Conservation (phyloP, 2,888 invertebrate species). For the Desoria tigrina region DNA sequence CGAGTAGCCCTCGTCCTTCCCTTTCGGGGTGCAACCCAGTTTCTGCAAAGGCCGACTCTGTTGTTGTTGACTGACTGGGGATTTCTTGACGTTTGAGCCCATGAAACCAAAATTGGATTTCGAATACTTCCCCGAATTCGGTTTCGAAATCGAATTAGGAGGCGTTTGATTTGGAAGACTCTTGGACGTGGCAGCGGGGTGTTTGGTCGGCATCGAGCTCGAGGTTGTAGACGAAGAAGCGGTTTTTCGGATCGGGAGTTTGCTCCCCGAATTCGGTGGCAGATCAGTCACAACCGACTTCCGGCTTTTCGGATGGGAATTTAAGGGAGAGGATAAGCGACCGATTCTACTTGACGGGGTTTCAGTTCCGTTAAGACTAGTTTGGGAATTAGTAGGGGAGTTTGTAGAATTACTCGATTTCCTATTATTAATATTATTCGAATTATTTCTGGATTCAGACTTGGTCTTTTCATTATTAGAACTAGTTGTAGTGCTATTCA, state of each 20-base stretch:
- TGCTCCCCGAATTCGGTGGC: constrained; percentile 11
- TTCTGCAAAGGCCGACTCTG: neutral
- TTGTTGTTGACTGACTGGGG: neutral
- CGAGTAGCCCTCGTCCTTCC: constrained; percentile 52
- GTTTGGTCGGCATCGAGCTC: constrained; percentile 11
- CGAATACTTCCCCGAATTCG: constrained; percentile 31
- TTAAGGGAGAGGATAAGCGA: too few species aligned
- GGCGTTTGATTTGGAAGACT: constrained; percentile 36
- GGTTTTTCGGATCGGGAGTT: constrained; percentile 36
- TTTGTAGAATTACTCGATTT: too few species aligned
- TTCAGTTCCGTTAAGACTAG: neutral
- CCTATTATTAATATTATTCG: too few species aligned
- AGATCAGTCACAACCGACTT: too few species aligned
- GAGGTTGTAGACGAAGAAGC: neutral
- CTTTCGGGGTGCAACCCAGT: neutral
- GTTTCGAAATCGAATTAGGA: constrained; percentile 18
- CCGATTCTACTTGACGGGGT: neutral
- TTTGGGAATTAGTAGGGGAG: too few species aligned
- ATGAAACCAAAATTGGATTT: constrained; percentile 34
- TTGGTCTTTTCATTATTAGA: neutral
- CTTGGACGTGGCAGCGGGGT: constrained; percentile 38
- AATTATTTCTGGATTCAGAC: too few species aligned
- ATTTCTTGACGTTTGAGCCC: neutral
- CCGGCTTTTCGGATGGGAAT: too few species aligned
- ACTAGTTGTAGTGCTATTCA: neutral